Evolutionary conservation across 2,797 vertebrate genomes (phyloP).

Genomic region (Apodemus agrarius): DNA sequence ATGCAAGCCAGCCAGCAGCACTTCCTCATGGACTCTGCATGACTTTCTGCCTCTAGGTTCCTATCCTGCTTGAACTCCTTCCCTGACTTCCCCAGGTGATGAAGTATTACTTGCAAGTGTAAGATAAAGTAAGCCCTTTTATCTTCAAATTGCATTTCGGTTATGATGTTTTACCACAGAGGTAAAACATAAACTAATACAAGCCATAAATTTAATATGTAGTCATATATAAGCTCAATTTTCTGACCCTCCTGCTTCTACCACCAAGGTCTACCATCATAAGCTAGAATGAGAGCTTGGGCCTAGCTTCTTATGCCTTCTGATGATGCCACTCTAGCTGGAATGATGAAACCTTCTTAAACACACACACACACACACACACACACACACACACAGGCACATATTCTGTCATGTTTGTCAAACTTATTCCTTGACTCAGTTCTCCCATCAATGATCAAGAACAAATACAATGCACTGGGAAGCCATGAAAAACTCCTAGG

Average conservation of each 20-base stretch:
- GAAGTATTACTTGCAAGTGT: neutral
- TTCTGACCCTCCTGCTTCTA: neutral
- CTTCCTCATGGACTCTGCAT: neutral
- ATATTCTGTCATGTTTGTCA: neutral
- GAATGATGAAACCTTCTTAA: neutral
- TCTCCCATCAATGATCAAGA: neutral
- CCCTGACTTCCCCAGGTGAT: neutral
- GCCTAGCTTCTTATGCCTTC: neutral
- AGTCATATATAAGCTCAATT: neutral
- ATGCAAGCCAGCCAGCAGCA: neutral
- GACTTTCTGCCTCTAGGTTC: neutral
- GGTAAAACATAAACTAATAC: neutral
- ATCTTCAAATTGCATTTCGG: neutral
- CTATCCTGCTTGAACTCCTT: neutral
- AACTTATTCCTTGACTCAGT: neutral
- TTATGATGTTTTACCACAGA: neutral
- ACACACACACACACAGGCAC: too few relatives aligned
- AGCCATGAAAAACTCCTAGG: neutral
- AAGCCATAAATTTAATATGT: neutral
- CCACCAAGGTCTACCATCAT: neutral
- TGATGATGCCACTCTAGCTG: neutral
- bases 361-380: neutral
- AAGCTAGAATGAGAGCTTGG: neutral
- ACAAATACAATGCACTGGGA: neutral
- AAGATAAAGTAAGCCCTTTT: neutral